Base-by-base conservation (phyloP, 1,140 invertebrate genomes). In the Calephelis nemesis region DNA sequence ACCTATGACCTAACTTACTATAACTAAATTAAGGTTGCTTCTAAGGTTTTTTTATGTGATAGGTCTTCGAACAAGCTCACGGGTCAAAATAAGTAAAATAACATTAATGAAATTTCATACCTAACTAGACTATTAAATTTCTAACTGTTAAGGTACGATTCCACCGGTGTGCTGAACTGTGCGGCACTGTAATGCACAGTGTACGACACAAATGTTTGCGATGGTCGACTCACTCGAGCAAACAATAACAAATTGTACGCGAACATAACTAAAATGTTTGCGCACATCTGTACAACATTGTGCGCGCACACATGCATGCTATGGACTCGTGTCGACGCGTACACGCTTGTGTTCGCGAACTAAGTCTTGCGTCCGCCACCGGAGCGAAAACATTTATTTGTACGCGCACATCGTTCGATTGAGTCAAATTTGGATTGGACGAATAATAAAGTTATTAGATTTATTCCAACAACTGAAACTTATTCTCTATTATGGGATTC, bases 211-310 rank as follows among this genome's bases (percentile, higher is more conserved):
- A 50, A 50, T 71, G 69, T 71, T 71, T 52, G 54, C 47, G 8
- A 63, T 71, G 65, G 64, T 71, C 64, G 58, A 67, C 58, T 67
- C 58, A 71, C 58, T 62, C 13, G 52, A 39, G 65, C 65, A 63
- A 63, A 71, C 69, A 71, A 63, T 71, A 71, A 71, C 69, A 71
- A 71, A 67, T 71, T 63, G 64, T 62, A n/a, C 60, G 63, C 63
- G 68, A 70, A 65, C 68, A 70, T 70, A 65, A 1, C 42, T 40
- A 45, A 65, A 70, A 45, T 65, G 63, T 70, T 70, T 63, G 62
- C 68, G 62, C 68, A 65, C n/a, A n/a, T n/a, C n/a, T n/a, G n/a
- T n/a, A n/a, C n/a, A n/a, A n/a, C n/a, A n/a, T n/a, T n/a, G n/a
- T n/a, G n/a, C n/a, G n/a, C n/a, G n/a, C n/a, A n/a, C n/a, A n/a